Evolutionary conservation across 2,113 vertebrate species (phyloP).

Genomic region (Paraplagusia blochii): DNA sequence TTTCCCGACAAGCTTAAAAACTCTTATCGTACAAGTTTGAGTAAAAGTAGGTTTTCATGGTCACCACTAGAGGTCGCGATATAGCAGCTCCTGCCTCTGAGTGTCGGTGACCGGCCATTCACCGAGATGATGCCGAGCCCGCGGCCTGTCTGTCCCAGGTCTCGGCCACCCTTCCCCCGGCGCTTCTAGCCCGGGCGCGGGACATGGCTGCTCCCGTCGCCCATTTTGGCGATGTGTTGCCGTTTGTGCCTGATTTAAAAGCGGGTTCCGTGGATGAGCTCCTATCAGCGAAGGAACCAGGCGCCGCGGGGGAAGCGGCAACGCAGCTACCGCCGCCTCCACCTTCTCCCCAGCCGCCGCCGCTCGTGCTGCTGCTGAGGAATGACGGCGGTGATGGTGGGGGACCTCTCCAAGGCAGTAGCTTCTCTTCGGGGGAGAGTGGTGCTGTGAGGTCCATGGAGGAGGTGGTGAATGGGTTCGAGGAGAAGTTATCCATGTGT

Average conservation of each 20-base stretch:
- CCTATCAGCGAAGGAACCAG: slow-evolving; percentile 55
- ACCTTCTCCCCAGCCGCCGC: slow-evolving; percentile 7
- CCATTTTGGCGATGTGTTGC: slow-evolving; percentile 82
- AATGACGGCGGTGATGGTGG: slow-evolving; percentile 24
- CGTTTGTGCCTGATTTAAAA: slow-evolving; percentile 78
- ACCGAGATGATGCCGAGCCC: slow-evolving; percentile 59
- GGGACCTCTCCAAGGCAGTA: slow-evolving; percentile 30
- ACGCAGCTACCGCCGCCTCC: slow-evolving; percentile 12
- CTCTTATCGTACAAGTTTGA: no score
- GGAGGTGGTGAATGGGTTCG: slow-evolving; percentile 75
- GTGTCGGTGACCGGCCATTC: slow-evolving; percentile 8
- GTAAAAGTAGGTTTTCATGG: no score
- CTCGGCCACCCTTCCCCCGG: slow-evolving; percentile 21
- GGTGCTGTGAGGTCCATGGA: slow-evolving; percentile 58
- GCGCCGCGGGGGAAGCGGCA: slow-evolving; percentile 22
- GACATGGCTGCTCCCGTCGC: slow-evolving; percentile 83
- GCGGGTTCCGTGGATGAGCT: slow-evolving; percentile 43
- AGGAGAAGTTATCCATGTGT: slow-evolving; percentile 80
- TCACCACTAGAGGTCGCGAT: background rate
- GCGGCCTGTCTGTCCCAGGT: slow-evolving; percentile 31
- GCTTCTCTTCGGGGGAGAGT: slow-evolving; percentile 53
- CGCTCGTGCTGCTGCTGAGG: slow-evolving; percentile 10
- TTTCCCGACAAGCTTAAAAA: no score
- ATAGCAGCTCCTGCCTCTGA: background rate
- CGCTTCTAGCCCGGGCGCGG: slow-evolving; percentile 39